Conservation (phyloP, 2,113 vertebrate species). For the Gymnocephalus cernua region DNA sequence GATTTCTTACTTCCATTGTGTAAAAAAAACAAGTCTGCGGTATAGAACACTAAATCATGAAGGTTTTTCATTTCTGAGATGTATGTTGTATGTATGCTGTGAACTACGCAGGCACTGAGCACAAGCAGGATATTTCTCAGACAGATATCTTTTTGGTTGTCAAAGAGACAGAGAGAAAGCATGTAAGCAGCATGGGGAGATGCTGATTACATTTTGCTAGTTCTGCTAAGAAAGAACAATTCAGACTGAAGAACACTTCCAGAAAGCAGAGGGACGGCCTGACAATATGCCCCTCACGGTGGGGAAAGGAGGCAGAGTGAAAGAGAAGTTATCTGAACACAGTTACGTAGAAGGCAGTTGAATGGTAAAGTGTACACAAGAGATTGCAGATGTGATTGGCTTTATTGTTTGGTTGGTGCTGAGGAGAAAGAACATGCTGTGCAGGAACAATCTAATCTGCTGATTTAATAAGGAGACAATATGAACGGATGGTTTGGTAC, state of each 20-base stretch:
- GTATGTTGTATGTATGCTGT: not conserved
- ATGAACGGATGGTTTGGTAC: constrained; percentile 42
- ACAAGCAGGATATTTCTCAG: constrained; percentile 10
- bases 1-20: constrained; percentile 13
- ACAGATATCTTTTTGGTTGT: constrained; percentile 20
- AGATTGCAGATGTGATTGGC: constrained; percentile 28
- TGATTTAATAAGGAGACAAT: constrained; percentile 64
- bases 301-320: not conserved
- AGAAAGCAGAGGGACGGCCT: not conserved
- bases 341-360: constrained; percentile 6
- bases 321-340: not conserved
- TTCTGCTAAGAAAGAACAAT: constrained; percentile 17
- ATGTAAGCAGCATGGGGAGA: constrained; percentile 44
- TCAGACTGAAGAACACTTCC: constrained; percentile 3
- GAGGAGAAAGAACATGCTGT: constrained; percentile 56
- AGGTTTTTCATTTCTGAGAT: constrained; percentile 23
- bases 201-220: constrained; percentile 52
- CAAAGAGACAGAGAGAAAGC: constrained; percentile 13
- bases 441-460: constrained; percentile 54
- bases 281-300: not conserved
- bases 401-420: constrained; percentile 25
- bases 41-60: constrained; percentile 6
- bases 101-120: not conserved
- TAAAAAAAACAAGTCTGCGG: not conserved
- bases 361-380: not conserved